Percentiles rank a stretch among this genome's conserved stretches.
phyloP scores from a whole-genome alignment of 2,888 invertebrate species.

The Yponomeuta evonymella region DNA sequence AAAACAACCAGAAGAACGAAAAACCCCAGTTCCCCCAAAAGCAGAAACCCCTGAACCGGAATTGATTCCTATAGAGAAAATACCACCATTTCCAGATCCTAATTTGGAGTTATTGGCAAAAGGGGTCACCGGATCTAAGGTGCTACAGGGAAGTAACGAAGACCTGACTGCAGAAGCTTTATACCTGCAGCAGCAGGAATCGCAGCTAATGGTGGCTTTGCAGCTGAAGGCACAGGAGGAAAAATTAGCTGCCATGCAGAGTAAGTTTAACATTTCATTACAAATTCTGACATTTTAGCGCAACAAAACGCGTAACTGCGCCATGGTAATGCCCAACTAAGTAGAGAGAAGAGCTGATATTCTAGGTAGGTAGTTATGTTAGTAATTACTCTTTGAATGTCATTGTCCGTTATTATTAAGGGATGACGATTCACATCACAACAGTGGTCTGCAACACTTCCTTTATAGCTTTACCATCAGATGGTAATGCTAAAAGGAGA shows the following conservation, averaged over 20 bases:
- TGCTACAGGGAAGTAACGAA: slow-evolving; percentile 42
- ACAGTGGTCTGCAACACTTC: not conserved
- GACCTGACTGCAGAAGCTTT: slow-evolving; percentile 71
- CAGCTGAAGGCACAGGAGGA: slow-evolving; percentile 80
- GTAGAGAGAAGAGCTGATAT: too few species aligned
- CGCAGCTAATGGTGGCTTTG: slow-evolving; percentile 76
- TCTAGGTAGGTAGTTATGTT: too few species aligned
- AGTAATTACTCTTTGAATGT: too few species aligned
- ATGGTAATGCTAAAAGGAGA: too few species aligned
- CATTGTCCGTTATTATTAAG: too few species aligned
- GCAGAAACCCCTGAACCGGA: slow-evolving; percentile 25
- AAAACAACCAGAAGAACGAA: slow-evolving; percentile 37
- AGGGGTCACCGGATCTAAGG: slow-evolving; percentile 23
- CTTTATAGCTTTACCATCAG: not conserved
- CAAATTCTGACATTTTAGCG: too few species aligned
- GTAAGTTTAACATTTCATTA: slow-evolving; percentile 33
- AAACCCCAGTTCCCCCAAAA: slow-evolving; percentile 26
- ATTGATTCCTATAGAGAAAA: slow-evolving; percentile 20
- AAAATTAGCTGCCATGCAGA: slow-evolving; percentile 72
- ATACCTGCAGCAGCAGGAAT: slow-evolving; percentile 78
- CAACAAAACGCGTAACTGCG: too few species aligned
- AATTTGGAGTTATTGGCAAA: slow-evolving; percentile 15
- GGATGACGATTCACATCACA: too few species aligned
- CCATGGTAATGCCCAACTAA: too few species aligned
- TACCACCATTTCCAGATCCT: not conserved